phyloP scores from a whole-genome alignment of 2,113 vertebrate genomes.

The Perccottus glenii region DNA sequence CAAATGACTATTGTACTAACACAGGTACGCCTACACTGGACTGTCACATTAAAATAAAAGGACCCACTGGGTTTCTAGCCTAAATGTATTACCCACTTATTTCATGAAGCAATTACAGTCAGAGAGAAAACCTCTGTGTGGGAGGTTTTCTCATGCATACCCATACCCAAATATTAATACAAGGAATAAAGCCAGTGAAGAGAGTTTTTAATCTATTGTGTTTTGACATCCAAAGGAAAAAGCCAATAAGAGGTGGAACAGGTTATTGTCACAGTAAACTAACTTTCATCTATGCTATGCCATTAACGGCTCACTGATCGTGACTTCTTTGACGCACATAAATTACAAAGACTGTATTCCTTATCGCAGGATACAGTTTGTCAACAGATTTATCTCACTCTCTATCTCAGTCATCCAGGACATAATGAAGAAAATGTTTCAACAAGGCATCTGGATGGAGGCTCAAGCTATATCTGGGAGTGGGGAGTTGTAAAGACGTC shows the following conservation, averaged over 20 bases:
- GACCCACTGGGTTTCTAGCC: conserved; percentile 32
- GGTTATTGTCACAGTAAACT: conserved; percentile 5
- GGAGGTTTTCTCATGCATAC: conserved; percentile 23
- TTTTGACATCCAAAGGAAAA: not conserved
- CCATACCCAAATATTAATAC: not conserved
- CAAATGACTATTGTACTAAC: not conserved
- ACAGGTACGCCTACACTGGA: conserved; percentile 31
- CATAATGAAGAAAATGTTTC: no score
- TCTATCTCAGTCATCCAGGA: not conserved
- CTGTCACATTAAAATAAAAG: conserved; percentile 25
- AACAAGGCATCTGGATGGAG: no score
- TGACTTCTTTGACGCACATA: conserved; percentile 32
- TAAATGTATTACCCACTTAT: conserved; percentile 57
- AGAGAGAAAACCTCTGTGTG: conserved; percentile 19
- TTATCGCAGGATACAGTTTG: conserved; percentile 19
- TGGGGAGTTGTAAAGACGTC: not conserved
- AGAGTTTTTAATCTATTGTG: conserved; percentile 12
- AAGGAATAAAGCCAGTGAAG: not conserved
- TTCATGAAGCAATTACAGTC: conserved; percentile 36
- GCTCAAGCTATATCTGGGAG: not conserved
- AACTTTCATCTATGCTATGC: conserved; percentile 29
- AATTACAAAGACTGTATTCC: conserved; percentile 12
- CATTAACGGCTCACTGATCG: conserved; percentile 11
- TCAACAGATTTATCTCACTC: conserved; percentile 2
- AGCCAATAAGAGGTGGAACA: conserved; percentile 5